Base-by-base conservation (phyloP, 2,888 invertebrate species). In the Lamproptera curius region DNA sequence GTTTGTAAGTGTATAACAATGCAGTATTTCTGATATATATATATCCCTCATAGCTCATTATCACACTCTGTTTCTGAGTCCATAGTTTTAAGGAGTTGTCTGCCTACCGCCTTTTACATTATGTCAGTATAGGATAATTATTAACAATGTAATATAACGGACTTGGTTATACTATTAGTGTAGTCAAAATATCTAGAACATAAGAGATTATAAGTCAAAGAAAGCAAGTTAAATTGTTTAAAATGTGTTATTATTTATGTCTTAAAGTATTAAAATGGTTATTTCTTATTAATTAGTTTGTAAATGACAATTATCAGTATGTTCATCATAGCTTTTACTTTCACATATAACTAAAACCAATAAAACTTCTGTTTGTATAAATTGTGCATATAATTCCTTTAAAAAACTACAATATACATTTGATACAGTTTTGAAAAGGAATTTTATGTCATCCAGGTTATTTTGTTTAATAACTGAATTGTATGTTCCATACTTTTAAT, bases 171-270 rank as follows among this genome's bases (percentile, higher is more conserved):
- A 85, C 83, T 85, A 84, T 84, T 86, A 87, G 85, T 77, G 80
- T 87, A 87, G 83, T 85, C 79, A 80, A 83, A 76, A 73, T 84
- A 84, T 62, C 52, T 65, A 62, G 61, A 72, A 73, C 66, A 62
- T 87, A 85, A 86, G 85, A 84, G 83, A 84, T 85, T 81, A 84
- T 86, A 86, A 87, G 86, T 86, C 86, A 87, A 85, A 84, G 81
- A 84, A 73, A 86, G 77, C 85, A 82, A 84, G 87, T 86, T 85
- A 81, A 86, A 86, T 86, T 87, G 87, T 87, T 86, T 87, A 85
- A 84, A 83, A 85, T 84, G 86, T 87, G 87, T 87, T 87, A 86
- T 86, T 87, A 87, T 86, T 87, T 87, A 87, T 87, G 85, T 87
- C 85, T 77, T 86, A 87, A 86, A 87, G 87, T 87, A 87, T 87